Conservation (phyloP, 2,797 vertebrate genomes). For the Diceros bicornis region DNA sequence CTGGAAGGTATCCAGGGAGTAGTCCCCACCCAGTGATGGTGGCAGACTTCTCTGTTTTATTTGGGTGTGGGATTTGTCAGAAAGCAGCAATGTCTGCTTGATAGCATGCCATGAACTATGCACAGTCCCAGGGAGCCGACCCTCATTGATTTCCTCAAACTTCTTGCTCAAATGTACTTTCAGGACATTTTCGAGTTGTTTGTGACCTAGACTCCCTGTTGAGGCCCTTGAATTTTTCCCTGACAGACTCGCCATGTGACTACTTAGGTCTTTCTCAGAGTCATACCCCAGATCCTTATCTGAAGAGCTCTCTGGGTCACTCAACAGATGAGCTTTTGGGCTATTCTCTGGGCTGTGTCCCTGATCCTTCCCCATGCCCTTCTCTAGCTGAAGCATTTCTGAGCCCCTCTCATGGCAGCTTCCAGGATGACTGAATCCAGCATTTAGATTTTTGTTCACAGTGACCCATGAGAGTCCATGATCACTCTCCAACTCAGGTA, state of each 20-base stretch:
- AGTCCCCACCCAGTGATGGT: no score
- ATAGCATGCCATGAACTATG: background rate
- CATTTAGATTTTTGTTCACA: background rate
- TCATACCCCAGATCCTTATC: background rate
- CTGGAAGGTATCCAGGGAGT: accelerated
- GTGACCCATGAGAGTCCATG: background rate
- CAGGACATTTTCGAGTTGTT: background rate
- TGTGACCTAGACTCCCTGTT: background rate
- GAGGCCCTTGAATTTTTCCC: background rate
- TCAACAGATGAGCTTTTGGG: background rate
- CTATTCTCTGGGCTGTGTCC: background rate
- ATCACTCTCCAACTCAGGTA: accelerated
- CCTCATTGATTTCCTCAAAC: background rate
- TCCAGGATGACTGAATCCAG: background rate
- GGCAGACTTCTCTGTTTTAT: background rate
- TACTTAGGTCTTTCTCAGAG: background rate
- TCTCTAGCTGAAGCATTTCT: background rate
- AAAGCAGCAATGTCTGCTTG: background rate
- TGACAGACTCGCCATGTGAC: background rate
- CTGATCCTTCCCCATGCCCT: background rate
- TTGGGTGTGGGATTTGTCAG: background rate
- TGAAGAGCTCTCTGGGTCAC: background rate
- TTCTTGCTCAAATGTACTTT: background rate
- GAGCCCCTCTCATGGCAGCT: background rate
- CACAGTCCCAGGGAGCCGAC: background rate